Conservation (phyloP, 2,113 vertebrate species). For the Vireo altiloquus region DNA sequence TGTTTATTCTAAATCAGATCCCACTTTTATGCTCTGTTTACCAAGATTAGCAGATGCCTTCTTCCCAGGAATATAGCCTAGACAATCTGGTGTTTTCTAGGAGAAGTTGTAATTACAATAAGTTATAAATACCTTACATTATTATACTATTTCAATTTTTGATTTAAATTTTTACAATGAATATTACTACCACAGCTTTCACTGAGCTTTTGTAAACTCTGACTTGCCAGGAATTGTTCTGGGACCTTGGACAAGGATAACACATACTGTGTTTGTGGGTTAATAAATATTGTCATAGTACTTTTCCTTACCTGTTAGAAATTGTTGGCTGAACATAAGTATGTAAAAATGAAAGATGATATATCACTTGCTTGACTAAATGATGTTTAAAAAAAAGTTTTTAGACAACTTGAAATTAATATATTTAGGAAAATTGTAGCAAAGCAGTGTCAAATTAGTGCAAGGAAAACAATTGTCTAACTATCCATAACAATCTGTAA, state of each 20-base stretch:
- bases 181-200: not conserved
- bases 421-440: not conserved
- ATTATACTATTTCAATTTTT: not conserved
- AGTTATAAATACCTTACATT: constrained; percentile 1
- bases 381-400: not conserved
- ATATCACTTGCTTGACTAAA: not conserved
- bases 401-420: not conserved
- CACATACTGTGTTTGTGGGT: not conserved
- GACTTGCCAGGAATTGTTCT: not conserved
- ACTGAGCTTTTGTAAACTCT: not conserved
- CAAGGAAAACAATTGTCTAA: not conserved
- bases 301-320: not conserved
- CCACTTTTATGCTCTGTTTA: constrained; percentile 31
- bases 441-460: not conserved
- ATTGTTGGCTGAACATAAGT: not conserved
- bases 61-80: constrained; percentile 37
- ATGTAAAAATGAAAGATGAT: not conserved
- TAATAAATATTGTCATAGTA: not conserved
- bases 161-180: not conserved
- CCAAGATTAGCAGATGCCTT: constrained; percentile 31
- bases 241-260: not conserved
- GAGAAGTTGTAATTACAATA: constrained; percentile 9
- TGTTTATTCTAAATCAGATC: not conserved
- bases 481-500: not conserved
- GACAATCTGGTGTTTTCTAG: constrained; percentile 37